Evolutionary conservation across 2,113 vertebrate genomes (phyloP).

Genomic region (Mugil cephalus): DNA sequence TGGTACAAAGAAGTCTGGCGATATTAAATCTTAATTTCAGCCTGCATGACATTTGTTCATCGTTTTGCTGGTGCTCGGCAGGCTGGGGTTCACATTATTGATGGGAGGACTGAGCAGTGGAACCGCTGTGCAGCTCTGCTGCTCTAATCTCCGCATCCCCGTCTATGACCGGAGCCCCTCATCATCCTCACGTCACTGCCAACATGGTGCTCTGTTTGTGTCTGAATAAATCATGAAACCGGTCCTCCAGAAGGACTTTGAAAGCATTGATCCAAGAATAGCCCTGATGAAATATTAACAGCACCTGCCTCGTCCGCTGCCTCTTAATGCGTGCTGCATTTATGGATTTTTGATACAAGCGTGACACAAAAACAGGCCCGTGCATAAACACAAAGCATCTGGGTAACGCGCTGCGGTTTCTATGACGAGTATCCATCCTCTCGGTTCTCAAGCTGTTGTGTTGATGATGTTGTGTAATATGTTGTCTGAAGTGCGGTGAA

Average conservation of each 20-base stretch:
- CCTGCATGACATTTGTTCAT: neutral
- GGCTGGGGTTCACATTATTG: neutral
- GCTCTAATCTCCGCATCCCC: neutral
- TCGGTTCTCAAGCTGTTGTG: neutral
- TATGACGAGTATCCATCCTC: neutral
- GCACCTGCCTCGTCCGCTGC: constrained; percentile 54
- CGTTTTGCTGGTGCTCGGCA: neutral
- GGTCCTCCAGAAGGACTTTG: constrained; percentile 86
- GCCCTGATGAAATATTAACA: constrained; percentile 90
- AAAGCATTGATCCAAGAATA: constrained; percentile 89
- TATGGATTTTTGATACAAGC: constrained; percentile 74
- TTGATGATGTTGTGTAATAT: neutral
- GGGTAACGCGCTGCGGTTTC: too few species aligned
- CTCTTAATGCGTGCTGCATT: constrained; percentile 76
- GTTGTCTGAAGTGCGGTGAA: neutral
- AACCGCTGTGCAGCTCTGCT: neutral
- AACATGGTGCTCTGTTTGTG: constrained; percentile 71
- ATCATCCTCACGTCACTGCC: constrained; percentile 63
- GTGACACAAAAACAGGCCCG: constrained; percentile 2
- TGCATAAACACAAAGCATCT: constrained; percentile 1
- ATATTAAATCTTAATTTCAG: neutral
- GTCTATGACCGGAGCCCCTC: neutral
- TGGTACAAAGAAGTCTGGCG: neutral
- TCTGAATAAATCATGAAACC: constrained; percentile 90
- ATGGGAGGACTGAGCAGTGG: neutral